Conservation (phyloP, 2,113 vertebrate species). For the Leuciscus idus region DNA sequence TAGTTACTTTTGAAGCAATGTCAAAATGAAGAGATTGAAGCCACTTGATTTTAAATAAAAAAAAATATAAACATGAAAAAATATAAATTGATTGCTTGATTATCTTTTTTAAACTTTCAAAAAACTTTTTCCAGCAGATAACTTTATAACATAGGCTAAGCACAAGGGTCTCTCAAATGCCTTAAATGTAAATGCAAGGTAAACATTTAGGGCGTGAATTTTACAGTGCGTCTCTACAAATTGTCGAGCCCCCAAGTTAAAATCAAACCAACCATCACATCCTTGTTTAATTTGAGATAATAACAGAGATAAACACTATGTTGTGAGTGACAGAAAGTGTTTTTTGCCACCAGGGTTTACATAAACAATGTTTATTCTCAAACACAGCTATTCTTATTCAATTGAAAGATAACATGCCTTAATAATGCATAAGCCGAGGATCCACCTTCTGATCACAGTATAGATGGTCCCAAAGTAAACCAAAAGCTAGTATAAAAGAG, state of each 20-base stretch:
- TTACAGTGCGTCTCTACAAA: neutral
- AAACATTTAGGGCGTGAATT: neutral
- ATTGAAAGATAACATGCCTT: neutral
- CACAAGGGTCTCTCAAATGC: neutral
- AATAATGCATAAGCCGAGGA: slow-evolving; percentile 1
- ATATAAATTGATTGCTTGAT: neutral
- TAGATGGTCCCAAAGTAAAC: neutral
- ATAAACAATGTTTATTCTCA: slow-evolving; percentile 26
- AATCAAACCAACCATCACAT: neutral
- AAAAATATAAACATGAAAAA: neutral
- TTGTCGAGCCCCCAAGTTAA: neutral
- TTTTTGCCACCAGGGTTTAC: neutral
- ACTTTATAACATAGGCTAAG: neutral
- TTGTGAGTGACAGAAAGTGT: neutral
- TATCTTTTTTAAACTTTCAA: neutral
- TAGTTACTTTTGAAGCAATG: neutral
- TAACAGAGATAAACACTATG: neutral
- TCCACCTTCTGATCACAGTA: slow-evolving; percentile 36
- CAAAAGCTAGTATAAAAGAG: slow-evolving; percentile 15
- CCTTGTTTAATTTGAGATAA: slow-evolving; percentile 34
- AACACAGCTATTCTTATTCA: slow-evolving; percentile 12
- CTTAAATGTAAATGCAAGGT: neutral
- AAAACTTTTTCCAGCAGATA: neutral
- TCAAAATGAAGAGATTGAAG: neutral
- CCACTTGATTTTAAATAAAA: neutral